Base-by-base conservation (phyloP, 2,888 invertebrate species). In the Drosophila formosana region DNA sequence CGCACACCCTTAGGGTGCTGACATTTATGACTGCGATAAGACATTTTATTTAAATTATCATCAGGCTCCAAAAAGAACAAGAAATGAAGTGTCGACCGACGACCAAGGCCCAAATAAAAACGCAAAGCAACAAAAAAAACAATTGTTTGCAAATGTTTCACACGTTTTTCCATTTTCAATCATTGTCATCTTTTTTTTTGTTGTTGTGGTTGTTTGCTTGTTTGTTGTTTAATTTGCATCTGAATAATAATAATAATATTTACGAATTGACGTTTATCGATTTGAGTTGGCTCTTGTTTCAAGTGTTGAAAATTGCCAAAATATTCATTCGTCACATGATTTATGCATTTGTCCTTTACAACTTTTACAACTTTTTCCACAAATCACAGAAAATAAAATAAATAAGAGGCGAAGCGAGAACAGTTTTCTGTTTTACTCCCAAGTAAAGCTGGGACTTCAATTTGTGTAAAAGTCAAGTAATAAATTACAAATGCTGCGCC, bases 1-100 rank as follows among this genome's bases (percentile, higher is more conserved):
- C n/a, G 30, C 28, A 63, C 8, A 39, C 7, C 47, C 65, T 56
- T 9, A 50, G 53, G 65, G 63, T 78, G 71, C 66, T 69, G 83
- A 75, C 80, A 79, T 82, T 79, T 72, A 82, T 75, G 72, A 63
- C 66, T 64, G 64, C 55, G 82, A 78, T 78, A 78, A 82, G 66
- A 45, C 45, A 50, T 53, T 63, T 50, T 67, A 63, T 73, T 67
- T 23, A 63, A 71, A 76, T 69, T 32, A 75, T 57, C 30, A 65
- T 50, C 57, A 34, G 18, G n/a, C 32, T 13, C 6, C 11, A 23
- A 28, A 34, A 49, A 9, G 23, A 26, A 72, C 53, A 72, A 45
- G 58, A 69, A 32, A 58, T 41, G 13, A 41, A 41, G 13, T 41
- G 34, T 3, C 34, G 13, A n/a, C 37, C 3, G 8, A 8, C 8